These are phyloP conservation scores for Heteromormyrus szaboi DNA, from an alignment of 2,797 vertebrate genomes.

Conservation along the genomic window DNA sequence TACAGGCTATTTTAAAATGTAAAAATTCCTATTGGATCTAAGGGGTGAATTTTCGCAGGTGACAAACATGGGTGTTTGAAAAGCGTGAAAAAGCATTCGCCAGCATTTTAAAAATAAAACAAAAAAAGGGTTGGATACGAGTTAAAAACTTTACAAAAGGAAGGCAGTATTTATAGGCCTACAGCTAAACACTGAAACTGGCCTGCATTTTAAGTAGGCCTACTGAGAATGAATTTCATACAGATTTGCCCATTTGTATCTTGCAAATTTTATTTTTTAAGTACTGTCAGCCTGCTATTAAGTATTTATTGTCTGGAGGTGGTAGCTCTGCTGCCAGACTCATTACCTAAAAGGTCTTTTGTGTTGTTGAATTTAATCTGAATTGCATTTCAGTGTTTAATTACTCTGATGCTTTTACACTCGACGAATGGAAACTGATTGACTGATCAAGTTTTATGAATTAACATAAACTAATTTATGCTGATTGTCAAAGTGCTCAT, in stretches of 20 bases:
- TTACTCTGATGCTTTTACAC: background rate
- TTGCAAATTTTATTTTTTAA: background rate
- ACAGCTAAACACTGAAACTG: background rate
- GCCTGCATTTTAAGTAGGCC: background rate
- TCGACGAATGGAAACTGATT: background rate
- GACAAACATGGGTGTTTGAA: background rate
- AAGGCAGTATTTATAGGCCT: background rate
- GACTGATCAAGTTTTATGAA: background rate
- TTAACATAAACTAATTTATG: slow-evolving; percentile 3
- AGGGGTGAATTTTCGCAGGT: background rate
- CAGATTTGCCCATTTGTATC: background rate
- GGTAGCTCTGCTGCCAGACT: background rate
- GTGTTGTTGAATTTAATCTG: background rate
- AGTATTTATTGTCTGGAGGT: background rate
- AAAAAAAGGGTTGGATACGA: background rate
- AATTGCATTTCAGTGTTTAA: background rate
- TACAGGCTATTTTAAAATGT: background rate
- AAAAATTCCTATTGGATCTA: background rate
- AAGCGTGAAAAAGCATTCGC: background rate
- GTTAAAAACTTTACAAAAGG: background rate
- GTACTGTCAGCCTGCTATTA: background rate
- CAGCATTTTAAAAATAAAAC: background rate
- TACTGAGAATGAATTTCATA: background rate
- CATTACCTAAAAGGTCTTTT: background rate
- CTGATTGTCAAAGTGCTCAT: background rate